Conservation (phyloP, 2,888 invertebrate species). For the Sceliomorpha sp. region DNA sequence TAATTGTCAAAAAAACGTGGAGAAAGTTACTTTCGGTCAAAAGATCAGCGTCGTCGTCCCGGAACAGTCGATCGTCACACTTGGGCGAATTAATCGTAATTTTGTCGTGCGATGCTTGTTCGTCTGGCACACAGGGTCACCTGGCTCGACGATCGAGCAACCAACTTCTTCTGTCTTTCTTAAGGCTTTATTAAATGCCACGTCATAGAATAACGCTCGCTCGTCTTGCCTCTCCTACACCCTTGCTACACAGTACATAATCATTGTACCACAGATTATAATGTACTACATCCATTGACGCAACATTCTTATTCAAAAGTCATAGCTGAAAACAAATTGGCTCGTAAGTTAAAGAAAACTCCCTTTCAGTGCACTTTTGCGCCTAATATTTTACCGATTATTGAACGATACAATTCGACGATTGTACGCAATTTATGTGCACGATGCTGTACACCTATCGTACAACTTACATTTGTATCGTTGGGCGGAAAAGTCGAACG, state of each 20-base stretch:
- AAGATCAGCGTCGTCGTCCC: constrained; percentile 42
- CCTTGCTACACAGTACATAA: constrained; percentile 23
- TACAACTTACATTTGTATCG: constrained; percentile 11
- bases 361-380: constrained; percentile 13
- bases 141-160: constrained; percentile 39
- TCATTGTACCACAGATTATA: constrained; percentile 34
- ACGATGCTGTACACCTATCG: constrained; percentile 8
- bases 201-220: constrained; percentile 57
- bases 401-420: constrained; percentile 24
- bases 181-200: constrained; percentile 63
- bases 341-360: constrained; percentile 21
- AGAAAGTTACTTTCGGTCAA: constrained; percentile 53
- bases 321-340: constrained; percentile 32
- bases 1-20: constrained; percentile 5
- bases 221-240: constrained; percentile 33
- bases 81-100: constrained; percentile 61
- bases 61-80: constrained; percentile 51
- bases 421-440: constrained; percentile 20
- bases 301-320: constrained; percentile 35
- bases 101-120: constrained; percentile 50
- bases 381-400: constrained; percentile 30
- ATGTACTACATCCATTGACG: constrained; percentile 24
- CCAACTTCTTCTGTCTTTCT: constrained; percentile 39
- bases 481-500: constrained; percentile 16
- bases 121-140: constrained; percentile 55